Conservation (phyloP, 2,888 invertebrate genomes). For the Apotomis turbidana region DNA sequence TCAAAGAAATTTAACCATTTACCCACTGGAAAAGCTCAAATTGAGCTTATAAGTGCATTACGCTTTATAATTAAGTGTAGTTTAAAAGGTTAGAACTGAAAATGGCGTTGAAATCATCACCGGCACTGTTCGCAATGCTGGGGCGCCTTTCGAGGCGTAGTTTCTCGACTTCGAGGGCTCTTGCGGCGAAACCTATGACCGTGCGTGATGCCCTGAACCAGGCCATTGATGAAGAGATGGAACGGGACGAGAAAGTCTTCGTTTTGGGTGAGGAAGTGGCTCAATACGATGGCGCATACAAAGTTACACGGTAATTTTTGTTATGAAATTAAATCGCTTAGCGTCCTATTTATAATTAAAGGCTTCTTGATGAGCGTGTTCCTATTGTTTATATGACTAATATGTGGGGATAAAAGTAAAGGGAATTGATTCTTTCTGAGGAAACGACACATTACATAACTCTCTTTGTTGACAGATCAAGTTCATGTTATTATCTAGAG, state of each 20-base stretch:
- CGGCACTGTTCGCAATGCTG: constrained; percentile 66
- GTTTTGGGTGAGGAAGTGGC: constrained; percentile 98
- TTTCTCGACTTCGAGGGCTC: constrained; percentile 72
- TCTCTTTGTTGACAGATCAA: constrained; percentile 61
- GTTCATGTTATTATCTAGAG: constrained; percentile 40
- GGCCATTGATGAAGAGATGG: constrained; percentile 98
- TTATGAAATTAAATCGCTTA: constrained; percentile 28
- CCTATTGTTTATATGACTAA: neutral
- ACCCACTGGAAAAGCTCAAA: constrained; percentile 50
- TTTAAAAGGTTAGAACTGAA: constrained; percentile 54
- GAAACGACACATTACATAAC: constrained; percentile 64
- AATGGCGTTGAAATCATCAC: constrained; percentile 80
- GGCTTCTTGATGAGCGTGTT: neutral
- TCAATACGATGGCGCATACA: constrained; percentile 99
- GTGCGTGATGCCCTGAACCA: constrained; percentile 98
- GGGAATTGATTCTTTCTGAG: neutral
- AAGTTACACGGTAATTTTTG: constrained; percentile 87
- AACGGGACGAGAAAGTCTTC: constrained; percentile 95
- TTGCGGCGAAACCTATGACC: constrained; percentile 88
- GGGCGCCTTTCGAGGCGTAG: constrained; percentile 67
- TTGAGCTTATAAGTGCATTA: constrained; percentile 52
- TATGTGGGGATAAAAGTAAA: neutral
- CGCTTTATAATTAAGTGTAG: constrained; percentile 51
- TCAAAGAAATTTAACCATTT: constrained; percentile 53
- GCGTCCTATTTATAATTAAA: neutral